phyloP scores from a whole-genome alignment of 2,888 invertebrate genomes.

The Erpobdella octoculata region DNA sequence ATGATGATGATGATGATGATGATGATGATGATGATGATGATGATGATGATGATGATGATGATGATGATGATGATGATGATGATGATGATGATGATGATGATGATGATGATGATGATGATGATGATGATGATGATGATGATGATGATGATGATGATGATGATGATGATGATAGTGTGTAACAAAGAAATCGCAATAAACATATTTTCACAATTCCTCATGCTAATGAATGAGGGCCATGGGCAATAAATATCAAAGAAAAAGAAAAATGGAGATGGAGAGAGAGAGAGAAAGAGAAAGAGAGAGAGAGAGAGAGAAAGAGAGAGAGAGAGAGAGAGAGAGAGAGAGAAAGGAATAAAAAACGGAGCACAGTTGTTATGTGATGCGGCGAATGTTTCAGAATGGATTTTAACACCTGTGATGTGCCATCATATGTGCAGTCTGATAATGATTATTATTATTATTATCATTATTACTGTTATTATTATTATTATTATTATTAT shows the following conservation, averaged over 20 bases:
- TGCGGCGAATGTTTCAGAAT: constrained; percentile 7
- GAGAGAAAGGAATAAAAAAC: neutral
- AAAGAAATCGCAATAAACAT: no score
- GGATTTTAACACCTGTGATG: no score
- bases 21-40: neutral
- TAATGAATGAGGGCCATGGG: no score
- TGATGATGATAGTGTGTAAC: constrained; percentile 7
- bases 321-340: neutral
- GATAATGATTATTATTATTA: no score
- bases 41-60: neutral
- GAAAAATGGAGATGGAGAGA: no score
- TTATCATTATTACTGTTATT: neutral
- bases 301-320: neutral
- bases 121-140: constrained; percentile 28
- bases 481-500: neutral
- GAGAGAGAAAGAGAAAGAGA: neutral
- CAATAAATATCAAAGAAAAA: no score
- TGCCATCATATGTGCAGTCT: no score
- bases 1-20: neutral
- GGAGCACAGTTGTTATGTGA: neutral
- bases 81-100: constrained; percentile 25
- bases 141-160: constrained; percentile 27
- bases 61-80: constrained; percentile 3
- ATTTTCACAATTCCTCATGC: no score
- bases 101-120: constrained; percentile 26